Base-by-base conservation (phyloP, 2,888 invertebrate species). In the Drosophila ochracea region DNA sequence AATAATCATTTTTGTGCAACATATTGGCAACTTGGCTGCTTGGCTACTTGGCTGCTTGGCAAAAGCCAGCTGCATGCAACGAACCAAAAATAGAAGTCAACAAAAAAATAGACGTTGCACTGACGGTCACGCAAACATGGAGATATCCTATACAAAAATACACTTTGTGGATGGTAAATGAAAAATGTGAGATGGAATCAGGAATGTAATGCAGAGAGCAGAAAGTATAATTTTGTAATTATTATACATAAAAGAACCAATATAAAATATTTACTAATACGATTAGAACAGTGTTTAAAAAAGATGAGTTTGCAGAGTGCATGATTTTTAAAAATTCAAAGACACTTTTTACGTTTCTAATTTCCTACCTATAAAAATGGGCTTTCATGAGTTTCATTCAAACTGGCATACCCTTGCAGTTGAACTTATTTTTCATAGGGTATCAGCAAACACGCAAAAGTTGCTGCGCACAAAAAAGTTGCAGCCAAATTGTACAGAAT, bases 1-100 rank as follows among this genome's bases (percentile, higher is more conserved):
- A 85, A 84, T 85, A 89, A 86, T 76, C 62, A 80, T 79, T 72
- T 70, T 63, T 76, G 80, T 88, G 90, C 85, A 88, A 85, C 90
- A 90, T 85, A 85, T 85, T 88, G 89, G 74, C 86, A 82, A 77
- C 67, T 76, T 41, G 54, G 65, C 62, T 49, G 69, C 67, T 76
- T 87, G 88, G 73, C 85, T 79, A 75, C 65, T 76, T 58, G 88
- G 73, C 85, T 79, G 73, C 65, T 76, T 57, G 54, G 66, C 62
- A 35, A 78, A 54, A 47, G 49, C 39, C 76, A 75, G 81, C 77
- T 78, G 78, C 78, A 72, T 72, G 78, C 78, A 81, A 63, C 72
- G 63, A 47, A 66, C 60, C 61, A 55, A 76, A 77, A 65, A 59
- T 77, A 54, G 39, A 49, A 53, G 33, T 55, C 41, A 33, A 28